Conservation (phyloP, 2,888 invertebrate genomes). For the Rotaria macrura region DNA sequence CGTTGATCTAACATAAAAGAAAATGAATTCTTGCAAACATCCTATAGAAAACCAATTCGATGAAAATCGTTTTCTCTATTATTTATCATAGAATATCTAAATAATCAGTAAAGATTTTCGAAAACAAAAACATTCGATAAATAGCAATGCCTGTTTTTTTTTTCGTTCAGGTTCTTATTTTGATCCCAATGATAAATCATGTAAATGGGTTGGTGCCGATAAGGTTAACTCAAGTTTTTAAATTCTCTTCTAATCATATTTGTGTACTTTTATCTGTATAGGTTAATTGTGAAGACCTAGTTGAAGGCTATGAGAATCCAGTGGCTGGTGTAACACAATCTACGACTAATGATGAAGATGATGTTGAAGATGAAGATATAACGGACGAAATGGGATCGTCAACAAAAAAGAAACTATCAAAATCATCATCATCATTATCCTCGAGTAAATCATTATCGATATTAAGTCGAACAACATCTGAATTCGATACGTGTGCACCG, state of each 20-base stretch:
- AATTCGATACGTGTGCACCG: background rate
- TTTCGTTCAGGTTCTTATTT: slow-evolving; percentile 24
- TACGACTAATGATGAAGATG: background rate
- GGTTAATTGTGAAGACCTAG: background rate
- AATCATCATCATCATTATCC: background rate
- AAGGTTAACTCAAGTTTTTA: background rate
- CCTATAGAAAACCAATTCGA: too few relatives aligned
- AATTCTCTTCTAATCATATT: background rate
- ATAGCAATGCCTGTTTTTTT: background rate
- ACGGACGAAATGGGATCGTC: background rate
- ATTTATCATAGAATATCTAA: too few relatives aligned
- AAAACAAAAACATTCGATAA: too few relatives aligned
- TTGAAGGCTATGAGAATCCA: background rate
- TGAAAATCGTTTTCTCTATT: too few relatives aligned
- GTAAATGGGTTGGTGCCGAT: slow-evolving; percentile 32
- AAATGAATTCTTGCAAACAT: too few relatives aligned
- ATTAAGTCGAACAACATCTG: background rate
- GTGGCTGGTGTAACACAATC: background rate
- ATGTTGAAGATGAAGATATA: background rate
- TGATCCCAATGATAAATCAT: slow-evolving; percentile 26
- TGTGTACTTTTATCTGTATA: background rate
- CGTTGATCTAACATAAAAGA: too few relatives aligned
- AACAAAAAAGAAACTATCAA: background rate
- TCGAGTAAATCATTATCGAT: background rate
- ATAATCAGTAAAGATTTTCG: too few relatives aligned